Conservation (phyloP, 1,140 invertebrate genomes). For the Neodiprion fabricii region DNA sequence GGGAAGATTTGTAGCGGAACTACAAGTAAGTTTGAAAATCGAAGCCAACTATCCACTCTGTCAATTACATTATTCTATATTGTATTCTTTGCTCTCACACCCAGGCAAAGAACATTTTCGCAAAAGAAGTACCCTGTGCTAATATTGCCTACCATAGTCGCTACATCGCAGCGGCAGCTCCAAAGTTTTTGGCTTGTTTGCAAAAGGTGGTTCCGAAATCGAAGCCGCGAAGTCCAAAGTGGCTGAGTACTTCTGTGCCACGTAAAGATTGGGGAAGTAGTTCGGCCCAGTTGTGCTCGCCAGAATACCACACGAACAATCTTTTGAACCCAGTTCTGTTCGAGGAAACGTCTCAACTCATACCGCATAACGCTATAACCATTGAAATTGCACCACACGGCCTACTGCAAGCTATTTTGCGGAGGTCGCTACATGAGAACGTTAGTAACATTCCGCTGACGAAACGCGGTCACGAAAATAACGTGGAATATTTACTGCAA, state of each 20-base stretch:
- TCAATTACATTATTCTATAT: not conserved
- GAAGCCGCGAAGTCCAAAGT: slow-evolving; percentile 75
- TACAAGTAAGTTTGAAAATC: slow-evolving; percentile 51
- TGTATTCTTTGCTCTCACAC: slow-evolving; percentile 40
- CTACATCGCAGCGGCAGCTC: slow-evolving; percentile 70
- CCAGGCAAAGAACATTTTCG: slow-evolving; percentile 78
- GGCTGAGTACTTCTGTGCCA: slow-evolving; percentile 88
- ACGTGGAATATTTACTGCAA: slow-evolving; percentile 73
- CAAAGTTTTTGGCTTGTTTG: slow-evolving; percentile 75
- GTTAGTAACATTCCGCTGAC: slow-evolving; percentile 81
- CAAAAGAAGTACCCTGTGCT: slow-evolving; percentile 71
- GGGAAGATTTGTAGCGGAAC: slow-evolving; percentile 48
- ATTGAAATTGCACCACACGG: slow-evolving; percentile 88
- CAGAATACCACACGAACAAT: slow-evolving; percentile 95
- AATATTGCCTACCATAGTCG: slow-evolving; percentile 78
- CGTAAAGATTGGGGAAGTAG: slow-evolving; percentile 77
- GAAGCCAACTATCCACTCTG: not conserved
- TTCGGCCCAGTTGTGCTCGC: slow-evolving; percentile 75
- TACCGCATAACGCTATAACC: slow-evolving; percentile 81
- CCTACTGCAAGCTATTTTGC: slow-evolving; percentile 71
- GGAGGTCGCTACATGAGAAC: slow-evolving; percentile 63
- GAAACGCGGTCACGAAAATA: slow-evolving; percentile 75
- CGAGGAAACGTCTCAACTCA: slow-evolving; percentile 78
- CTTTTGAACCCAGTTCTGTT: slow-evolving; percentile 85
- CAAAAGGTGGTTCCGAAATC: slow-evolving; percentile 74